Conservation (phyloP, 2,113 vertebrate species). For the Anguilla japonica region DNA sequence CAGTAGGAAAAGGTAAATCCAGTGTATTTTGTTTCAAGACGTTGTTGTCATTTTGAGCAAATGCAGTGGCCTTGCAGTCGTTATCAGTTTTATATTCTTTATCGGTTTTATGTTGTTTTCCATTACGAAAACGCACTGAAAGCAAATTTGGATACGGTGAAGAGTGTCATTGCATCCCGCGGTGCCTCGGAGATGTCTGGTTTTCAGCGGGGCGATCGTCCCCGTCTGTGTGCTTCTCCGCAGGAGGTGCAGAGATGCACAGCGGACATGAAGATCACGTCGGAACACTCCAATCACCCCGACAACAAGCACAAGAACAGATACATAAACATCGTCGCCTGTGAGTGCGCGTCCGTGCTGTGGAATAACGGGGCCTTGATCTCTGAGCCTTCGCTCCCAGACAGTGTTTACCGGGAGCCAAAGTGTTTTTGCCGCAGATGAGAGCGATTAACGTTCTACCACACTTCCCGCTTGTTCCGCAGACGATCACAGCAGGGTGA, state of each 20-base stretch:
- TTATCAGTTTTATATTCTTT: background rate
- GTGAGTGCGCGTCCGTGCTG: constrained; percentile 66
- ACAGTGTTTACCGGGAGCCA: background rate
- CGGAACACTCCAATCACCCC: constrained; percentile 88
- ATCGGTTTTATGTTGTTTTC: background rate
- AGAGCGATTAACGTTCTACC: constrained; percentile 9
- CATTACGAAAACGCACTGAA: background rate
- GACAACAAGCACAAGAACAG: constrained; percentile 96
- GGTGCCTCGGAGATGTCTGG: background rate
- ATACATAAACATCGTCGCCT: constrained; percentile 93
- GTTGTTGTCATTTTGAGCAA: background rate
- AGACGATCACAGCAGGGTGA: constrained; percentile 97
- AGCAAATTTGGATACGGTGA: background rate
- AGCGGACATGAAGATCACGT: constrained; percentile 87
- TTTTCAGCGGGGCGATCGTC: constrained; percentile 15
- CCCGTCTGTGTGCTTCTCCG: constrained; percentile 14
- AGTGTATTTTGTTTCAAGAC: background rate
- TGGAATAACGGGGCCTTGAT: background rate
- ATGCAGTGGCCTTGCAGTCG: background rate
- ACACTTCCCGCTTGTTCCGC: constrained; percentile 37
- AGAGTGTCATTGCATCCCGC: background rate
- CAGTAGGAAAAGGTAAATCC: background rate
- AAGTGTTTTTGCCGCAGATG: background rate
- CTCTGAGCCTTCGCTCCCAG: background rate
- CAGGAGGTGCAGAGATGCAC: constrained; percentile 90